Conservation (phyloP, 2,113 vertebrate genomes). For the Ochotona curzoniae region DNA sequence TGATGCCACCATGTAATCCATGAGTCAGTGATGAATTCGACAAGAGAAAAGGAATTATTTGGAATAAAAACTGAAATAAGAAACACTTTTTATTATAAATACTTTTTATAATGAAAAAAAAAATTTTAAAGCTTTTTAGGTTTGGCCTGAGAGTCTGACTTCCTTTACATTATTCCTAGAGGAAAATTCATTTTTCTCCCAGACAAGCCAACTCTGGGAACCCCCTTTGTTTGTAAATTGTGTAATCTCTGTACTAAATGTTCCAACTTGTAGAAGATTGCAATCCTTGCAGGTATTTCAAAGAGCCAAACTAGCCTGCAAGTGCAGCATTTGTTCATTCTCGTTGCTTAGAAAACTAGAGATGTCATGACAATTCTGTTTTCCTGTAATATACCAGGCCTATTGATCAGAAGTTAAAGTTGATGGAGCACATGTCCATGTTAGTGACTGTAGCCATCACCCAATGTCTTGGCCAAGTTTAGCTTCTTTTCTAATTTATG, state of each 20-base stretch:
- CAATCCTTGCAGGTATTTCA: slow-evolving; percentile 20
- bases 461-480: neutral
- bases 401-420: slow-evolving; percentile 38
- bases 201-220: neutral
- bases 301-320: slow-evolving; percentile 58
- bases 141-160: neutral
- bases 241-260: slow-evolving; percentile 13
- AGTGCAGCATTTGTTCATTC: slow-evolving; percentile 44
- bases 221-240: neutral
- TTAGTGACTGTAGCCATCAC: neutral
- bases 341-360: slow-evolving; percentile 64
- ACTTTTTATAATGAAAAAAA: too few relatives aligned
- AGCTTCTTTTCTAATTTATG: slow-evolving; percentile 11
- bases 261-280: slow-evolving; percentile 51
- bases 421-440: neutral
- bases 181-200: slow-evolving; percentile 17
- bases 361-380: slow-evolving; percentile 71
- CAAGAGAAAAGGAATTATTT: too few relatives aligned
- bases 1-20: too few relatives aligned
- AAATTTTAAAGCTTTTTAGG: slow-evolving; percentile 45
- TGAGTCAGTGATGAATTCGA: too few relatives aligned
- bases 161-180: slow-evolving; percentile 55
- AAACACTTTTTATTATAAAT: too few relatives aligned
- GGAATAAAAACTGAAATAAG: too few relatives aligned
- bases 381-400: slow-evolving; percentile 41